A percentile compares a stretch with the other conserved stretches of the same genome.
phyloP scores from a whole-genome alignment of 2,113 vertebrate species.

The Erinaceus europaeus region DNA sequence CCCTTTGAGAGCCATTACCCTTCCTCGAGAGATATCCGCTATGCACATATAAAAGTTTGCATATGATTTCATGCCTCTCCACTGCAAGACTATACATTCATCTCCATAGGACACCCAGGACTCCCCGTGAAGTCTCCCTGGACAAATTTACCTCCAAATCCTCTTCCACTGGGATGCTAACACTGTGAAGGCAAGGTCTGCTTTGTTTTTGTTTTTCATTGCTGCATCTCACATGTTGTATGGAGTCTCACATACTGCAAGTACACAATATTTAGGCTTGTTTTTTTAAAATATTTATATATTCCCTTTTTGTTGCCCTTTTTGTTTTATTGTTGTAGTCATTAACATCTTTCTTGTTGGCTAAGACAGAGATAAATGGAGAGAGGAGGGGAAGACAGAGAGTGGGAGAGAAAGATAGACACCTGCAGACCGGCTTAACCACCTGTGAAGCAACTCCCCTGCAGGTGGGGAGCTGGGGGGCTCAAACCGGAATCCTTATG shows the following conservation, averaged over 20 bases:
- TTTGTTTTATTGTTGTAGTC: too few species aligned
- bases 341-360: too few species aligned
- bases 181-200: not conserved
- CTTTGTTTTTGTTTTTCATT: not conserved
- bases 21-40: not conserved
- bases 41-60: not conserved
- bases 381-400: too few species aligned
- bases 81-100: not conserved
- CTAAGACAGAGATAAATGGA: too few species aligned
- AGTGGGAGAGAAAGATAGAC: too few species aligned
- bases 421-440: too few species aligned
- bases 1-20: not conserved
- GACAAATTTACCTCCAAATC: not conserved
- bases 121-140: not conserved
- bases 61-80: not conserved
- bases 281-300: too few species aligned
- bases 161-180: not conserved
- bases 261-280: not conserved
- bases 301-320: too few species aligned
- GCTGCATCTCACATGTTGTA: not conserved
- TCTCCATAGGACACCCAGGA: not conserved
- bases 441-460: too few species aligned
- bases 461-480: too few species aligned
- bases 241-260: accelerated
- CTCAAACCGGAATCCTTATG: too few species aligned